Base-by-base conservation (phyloP, 2,888 invertebrate genomes). In the Buathra laborator region DNA sequence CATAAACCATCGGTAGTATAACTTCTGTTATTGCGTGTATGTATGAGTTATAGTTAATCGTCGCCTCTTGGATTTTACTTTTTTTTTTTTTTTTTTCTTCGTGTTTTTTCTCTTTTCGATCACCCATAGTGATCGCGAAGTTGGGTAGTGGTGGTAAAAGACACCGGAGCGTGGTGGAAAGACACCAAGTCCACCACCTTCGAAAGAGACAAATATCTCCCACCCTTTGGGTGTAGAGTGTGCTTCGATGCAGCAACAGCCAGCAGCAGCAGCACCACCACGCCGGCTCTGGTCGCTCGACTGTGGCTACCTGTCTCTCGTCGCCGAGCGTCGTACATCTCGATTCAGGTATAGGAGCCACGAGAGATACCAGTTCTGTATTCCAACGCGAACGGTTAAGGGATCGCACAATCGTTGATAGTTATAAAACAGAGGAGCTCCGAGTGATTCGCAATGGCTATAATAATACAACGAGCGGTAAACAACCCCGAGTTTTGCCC, bases 121-220 rank as follows among this genome's bases (percentile, higher is more conserved):
- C 53, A 64, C 46, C 46, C 66, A 37, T 37, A 7, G 37, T 56
- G 19, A 43, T 48, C 24, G 56, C 29, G 44, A 46, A 32, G 56
- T 9, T 32, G 46, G 37, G 24, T 71, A 53, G 72, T 51, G 76
- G 37, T 48, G 75, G 66, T 29, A 43, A 32, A 44, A 32, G 51
- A 66, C 14, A n/a, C 12, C 6, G 44, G 62, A n/a, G 19, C n/a
- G 44, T 68, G n/a, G 68, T 77, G 56, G 84, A 14, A 77, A 82
- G 75, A 81, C 81, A 81, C 81, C 82, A 72, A 82, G 74, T 81
- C 67, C 81, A 68, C 82, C 75, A 83, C 76, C 85, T 79, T 68
- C 79, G 85, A 80, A 76, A 81, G 84, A 85, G 66, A 82, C 85
- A 79, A 82, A 85, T 62, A 62, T 79, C 82, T 79, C 82, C 82